Percentiles rank a stretch among this genome's conserved stretches.
Evolutionary conservation across 23 tunicate genomes (phyloP).

Genomic region (Corella eumyota): DNA sequence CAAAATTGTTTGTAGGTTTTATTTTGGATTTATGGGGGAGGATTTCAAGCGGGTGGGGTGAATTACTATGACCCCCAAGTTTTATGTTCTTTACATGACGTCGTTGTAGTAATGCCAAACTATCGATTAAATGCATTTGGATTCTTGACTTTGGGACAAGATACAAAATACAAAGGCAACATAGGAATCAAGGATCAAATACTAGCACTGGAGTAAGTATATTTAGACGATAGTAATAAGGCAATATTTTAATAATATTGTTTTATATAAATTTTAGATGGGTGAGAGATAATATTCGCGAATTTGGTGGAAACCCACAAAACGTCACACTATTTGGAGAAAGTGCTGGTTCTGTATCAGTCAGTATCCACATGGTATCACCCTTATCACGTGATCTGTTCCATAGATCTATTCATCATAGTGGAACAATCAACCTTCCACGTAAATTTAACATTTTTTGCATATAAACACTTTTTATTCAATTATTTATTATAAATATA

Average conservation of each 20-base stretch:
- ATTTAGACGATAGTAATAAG: background rate
- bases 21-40: constrained; percentile 73
- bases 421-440: constrained; percentile 13
- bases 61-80: constrained; percentile 13
- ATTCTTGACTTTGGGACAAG: constrained; percentile 29
- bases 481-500: too few species aligned
- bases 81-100: constrained; percentile 41
- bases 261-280: constrained; percentile 18
- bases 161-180: constrained; percentile 50
- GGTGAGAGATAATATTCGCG: constrained; percentile 19
- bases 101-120: constrained; percentile 59
- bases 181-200: constrained; percentile 59
- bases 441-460: too few species aligned
- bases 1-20: too few species aligned
- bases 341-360: constrained; percentile 28
- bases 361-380: constrained; percentile 10
- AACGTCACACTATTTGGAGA: constrained; percentile 46
- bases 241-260: background rate
- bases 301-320: constrained; percentile 41
- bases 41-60: constrained; percentile 31
- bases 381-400: constrained; percentile 33
- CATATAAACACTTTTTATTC: too few species aligned
- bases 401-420: constrained; percentile 21
- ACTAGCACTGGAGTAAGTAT: constrained; percentile 41
- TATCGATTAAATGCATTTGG: constrained; percentile 47